Conservation (phyloP, 1,140 invertebrate species). For the Conopomorpha cramerella region DNA sequence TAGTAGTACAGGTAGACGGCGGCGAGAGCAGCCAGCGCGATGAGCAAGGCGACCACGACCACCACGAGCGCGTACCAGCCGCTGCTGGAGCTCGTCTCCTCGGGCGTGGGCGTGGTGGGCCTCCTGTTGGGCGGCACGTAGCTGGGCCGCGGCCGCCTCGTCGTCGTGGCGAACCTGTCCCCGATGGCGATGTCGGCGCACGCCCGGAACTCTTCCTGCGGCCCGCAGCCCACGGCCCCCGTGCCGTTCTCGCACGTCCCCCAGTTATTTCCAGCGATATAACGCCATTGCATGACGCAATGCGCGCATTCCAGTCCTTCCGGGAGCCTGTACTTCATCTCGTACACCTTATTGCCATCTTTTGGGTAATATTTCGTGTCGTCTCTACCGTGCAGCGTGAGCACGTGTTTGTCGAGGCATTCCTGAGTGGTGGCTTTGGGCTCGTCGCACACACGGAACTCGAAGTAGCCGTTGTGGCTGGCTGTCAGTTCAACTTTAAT, state of each 20-base stretch:
- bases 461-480: conserved; percentile 83
- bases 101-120: conserved; percentile 30
- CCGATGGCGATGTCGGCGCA: conserved; percentile 82
- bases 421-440: conserved; percentile 68
- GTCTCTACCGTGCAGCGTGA: conserved; percentile 60
- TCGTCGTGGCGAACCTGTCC: conserved; percentile 41
- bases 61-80: conserved; percentile 41
- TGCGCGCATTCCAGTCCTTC: conserved; percentile 71
- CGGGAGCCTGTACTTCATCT: conserved; percentile 73
- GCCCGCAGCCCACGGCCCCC: conserved; percentile 78
- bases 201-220: conserved; percentile 85
- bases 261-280: conserved; percentile 82
- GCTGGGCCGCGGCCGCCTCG: conserved; percentile 28
- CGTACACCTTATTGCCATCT: conserved; percentile 77
- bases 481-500: conserved; percentile 80
- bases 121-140: conserved; percentile 42
- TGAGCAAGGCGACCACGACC: conserved; percentile 31
- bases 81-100: conserved; percentile 23
- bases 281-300: conserved; percentile 83
- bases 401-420: conserved; percentile 75
- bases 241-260: conserved; percentile 73
- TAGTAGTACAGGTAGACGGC: conserved; percentile 55
- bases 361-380: conserved; percentile 71
- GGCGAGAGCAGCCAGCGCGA: conserved; percentile 31
- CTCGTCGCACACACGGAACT: conserved; percentile 81